phyloP scores from a whole-genome alignment of 2,797 vertebrate species.

The Tapirus indicus region DNA sequence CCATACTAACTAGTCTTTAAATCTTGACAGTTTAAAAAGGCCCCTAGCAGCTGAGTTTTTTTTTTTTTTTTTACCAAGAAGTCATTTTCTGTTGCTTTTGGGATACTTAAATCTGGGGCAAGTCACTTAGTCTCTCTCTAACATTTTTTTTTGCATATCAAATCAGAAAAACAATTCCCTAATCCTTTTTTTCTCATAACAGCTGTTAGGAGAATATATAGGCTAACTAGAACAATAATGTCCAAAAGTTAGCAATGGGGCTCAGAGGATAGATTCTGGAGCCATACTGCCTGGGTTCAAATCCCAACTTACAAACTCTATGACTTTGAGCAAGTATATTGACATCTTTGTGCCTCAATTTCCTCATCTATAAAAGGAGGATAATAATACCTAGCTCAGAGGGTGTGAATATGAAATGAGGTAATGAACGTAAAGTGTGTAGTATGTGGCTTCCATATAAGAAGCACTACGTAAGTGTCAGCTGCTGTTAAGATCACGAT shows the following conservation, averaged over 20 bases:
- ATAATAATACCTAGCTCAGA: neutral
- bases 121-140: slow-evolving; percentile 10
- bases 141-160: neutral
- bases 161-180: neutral
- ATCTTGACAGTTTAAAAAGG: neutral
- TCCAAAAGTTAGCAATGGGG: neutral
- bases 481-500: neutral
- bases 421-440: neutral
- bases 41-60: neutral
- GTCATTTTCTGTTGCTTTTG: slow-evolving; percentile 48
- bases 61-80: slow-evolving; percentile 28
- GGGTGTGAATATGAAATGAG: neutral
- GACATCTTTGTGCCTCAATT: neutral
- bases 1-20: neutral
- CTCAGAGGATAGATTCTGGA: neutral
- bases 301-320: neutral
- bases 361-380: neutral
- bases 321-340: neutral
- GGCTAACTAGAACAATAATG: slow-evolving; percentile 1
- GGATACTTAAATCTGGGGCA: slow-evolving; percentile 15
- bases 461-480: neutral
- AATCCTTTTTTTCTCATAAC: neutral
- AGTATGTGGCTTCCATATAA: neutral
- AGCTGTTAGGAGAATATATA: neutral
- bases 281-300: neutral